These are phyloP conservation scores for Agelas oroides DNA, from an alignment of 37 sponge, comb jelly and placozoan genomes.

Conservation along the genomic window DNA sequence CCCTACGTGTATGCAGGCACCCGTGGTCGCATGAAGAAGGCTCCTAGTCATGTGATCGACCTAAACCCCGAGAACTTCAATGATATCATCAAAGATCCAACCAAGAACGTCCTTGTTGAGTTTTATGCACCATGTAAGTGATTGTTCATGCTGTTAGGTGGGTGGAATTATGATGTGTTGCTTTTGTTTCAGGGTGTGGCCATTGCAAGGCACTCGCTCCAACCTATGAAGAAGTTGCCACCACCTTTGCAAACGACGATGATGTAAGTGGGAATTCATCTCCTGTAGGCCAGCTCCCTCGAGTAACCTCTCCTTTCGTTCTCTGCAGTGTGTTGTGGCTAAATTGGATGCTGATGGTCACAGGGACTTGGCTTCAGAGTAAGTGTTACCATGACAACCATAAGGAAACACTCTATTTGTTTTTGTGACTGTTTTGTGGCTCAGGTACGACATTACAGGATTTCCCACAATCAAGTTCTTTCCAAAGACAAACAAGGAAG, in stretches of 20 bases:
- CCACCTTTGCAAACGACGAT: constrained; percentile 84
- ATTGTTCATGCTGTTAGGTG: not conserved
- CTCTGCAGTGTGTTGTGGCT: constrained; percentile 88
- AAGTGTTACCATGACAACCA: not conserved
- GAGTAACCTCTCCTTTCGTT: no score
- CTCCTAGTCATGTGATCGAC: constrained; percentile 74
- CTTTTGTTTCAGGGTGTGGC: constrained; percentile 98
- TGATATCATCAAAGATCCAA: constrained; percentile 66
- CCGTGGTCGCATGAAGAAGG: constrained; percentile 68
- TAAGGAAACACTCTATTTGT: not conserved
- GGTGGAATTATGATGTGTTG: no score
- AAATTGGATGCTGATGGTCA: constrained; percentile 95
- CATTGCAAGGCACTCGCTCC: constrained; percentile 96
- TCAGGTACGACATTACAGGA: constrained; percentile 86
- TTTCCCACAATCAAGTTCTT: constrained; percentile 98
- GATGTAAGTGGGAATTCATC: constrained; percentile 59
- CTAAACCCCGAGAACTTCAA: constrained; percentile 87
- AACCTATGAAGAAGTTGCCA: constrained; percentile 88
- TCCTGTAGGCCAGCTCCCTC: no score
- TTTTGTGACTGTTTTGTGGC: not conserved
- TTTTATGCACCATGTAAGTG: constrained; percentile 98
- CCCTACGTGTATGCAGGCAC: constrained; percentile 15
- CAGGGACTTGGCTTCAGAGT: constrained; percentile 77
- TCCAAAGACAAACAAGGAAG: constrained; percentile 91
- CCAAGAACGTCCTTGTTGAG: constrained; percentile 96